Evolutionary conservation across 2,113 vertebrate species (phyloP), one percentile per base, ranked within the genome.

Genomic region (Erinaceus europaeus): DNA sequence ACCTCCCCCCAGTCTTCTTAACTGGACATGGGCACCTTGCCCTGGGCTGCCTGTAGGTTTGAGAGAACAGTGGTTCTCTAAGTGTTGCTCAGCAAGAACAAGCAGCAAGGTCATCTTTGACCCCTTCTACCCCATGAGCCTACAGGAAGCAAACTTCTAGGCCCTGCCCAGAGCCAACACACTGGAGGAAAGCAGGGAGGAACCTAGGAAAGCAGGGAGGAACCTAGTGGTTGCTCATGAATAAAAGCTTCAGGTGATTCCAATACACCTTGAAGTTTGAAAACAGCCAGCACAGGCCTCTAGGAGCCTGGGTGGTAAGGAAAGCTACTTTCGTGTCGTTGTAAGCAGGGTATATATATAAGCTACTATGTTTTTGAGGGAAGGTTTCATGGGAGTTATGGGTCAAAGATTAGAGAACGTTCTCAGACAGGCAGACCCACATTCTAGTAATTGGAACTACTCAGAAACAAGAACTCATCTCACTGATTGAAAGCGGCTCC

Each of bases 81-180:
- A 50, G 48, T 0, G 8, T 11, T 25, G 4, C n/a, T 5, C 7
- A 10, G n/a, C n/a, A n/a, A n/a, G 29, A 8, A 21, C 32, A 13
- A 12, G 20, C 14, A 8, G 44, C 34, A 59, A n/a, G 27, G 40
- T 4, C 25, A 55, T 5, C 13, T 6, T 27, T 25, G n/a, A n/a
- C n/a, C n/a, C n/a, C n/a, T n/a, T n/a, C n/a, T n/a, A n/a, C n/a
- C n/a, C n/a, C n/a, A n/a, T n/a, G 3, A 3, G 27, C 46, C 46
- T 42, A 50, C 40, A 9, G 40, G 40, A 59, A 13, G 6, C 32
- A 74, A 59, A 38, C 50, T 9, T 50, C 9, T 7, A n/a, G 17
- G n/a, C n/a, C 36, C 27, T 14, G 2, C 6, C 15, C 25, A n/a
- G n/a, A n/a, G n/a, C n/a, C n/a, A n/a, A n/a, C n/a, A n/a, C n/a